Percentiles rank a stretch among this genome's conserved stretches.
Conservation (phyloP, 2,113 vertebrate species). For the Megatriorchis doriae region DNA sequence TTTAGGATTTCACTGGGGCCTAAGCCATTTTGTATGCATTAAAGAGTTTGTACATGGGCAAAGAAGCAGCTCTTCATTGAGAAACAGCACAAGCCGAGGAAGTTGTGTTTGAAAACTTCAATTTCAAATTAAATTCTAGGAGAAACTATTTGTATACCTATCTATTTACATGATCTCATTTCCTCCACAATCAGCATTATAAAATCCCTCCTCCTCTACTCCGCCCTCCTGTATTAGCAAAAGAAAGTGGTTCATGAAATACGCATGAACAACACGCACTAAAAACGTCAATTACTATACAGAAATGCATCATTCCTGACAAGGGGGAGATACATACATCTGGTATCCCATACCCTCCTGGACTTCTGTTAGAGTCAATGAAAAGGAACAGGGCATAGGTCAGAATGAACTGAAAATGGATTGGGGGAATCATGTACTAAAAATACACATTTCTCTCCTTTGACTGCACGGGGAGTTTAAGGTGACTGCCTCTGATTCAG, state of each 20-base stretch:
- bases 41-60: neutral
- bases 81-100: neutral
- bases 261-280: neutral
- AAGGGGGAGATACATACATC: neutral
- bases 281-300: neutral
- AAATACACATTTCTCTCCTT: neutral
- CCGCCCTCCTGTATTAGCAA: rapidly evolving
- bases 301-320: neutral
- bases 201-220: neutral
- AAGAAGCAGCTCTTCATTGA: neutral
- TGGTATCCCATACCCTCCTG: neutral
- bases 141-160: neutral
- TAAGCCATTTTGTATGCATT: neutral
- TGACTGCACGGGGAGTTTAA: neutral
- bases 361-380: neutral
- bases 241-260: neutral
- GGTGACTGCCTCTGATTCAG: neutral
- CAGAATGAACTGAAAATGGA: neutral
- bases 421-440: neutral
- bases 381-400: neutral
- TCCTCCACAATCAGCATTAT: neutral
- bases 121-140: neutral
- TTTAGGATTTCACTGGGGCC: neutral
- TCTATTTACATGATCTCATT: neutral
- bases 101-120: neutral